phyloP scores from a whole-genome alignment of 1,140 invertebrate genomes.

The Acromyrmex charruanus region DNA sequence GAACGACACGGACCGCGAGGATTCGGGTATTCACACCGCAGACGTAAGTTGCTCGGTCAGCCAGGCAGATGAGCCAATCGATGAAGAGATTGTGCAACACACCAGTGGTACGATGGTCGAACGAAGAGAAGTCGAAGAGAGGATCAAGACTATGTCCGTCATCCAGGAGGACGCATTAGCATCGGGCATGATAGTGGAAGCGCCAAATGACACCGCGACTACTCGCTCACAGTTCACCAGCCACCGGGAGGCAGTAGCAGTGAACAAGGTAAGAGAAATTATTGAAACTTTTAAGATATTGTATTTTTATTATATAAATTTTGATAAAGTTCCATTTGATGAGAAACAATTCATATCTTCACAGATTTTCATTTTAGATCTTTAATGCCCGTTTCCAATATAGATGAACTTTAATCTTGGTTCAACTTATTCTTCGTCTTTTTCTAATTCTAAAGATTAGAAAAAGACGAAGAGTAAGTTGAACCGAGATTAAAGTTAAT shows the following conservation, averaged over 20 bases:
- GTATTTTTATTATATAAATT: background rate
- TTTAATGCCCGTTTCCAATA: too few relatives aligned
- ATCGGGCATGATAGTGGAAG: slow-evolving; percentile 3
- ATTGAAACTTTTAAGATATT: background rate
- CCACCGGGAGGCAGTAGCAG: slow-evolving; percentile 77
- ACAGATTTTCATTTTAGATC: background rate
- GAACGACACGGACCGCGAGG: slow-evolving; percentile 91
- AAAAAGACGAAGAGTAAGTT: too few relatives aligned
- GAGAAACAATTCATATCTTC: background rate
- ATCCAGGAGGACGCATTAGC: slow-evolving; percentile 22
- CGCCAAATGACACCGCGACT: slow-evolving; percentile 52
- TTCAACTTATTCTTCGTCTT: too few relatives aligned
- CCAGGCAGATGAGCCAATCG: slow-evolving; percentile 90
- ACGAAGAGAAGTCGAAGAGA: slow-evolving; percentile 69
- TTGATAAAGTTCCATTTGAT: background rate
- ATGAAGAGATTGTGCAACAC: slow-evolving; percentile 80
- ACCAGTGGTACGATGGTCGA: slow-evolving; percentile 74
- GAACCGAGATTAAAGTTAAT: too few relatives aligned
- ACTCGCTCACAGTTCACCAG: slow-evolving; percentile 65
- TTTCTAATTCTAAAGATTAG: too few relatives aligned
- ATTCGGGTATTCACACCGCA: slow-evolving; percentile 93
- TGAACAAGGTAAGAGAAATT: slow-evolving; percentile 79
- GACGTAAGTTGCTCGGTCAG: slow-evolving; percentile 92
- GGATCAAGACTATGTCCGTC: background rate
- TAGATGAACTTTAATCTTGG: too few relatives aligned